A percentile compares a stretch with the other conserved stretches of the same genome.
phyloP scores from a whole-genome alignment of 2,888 invertebrate genomes.

The Cantharis lateralis region DNA sequence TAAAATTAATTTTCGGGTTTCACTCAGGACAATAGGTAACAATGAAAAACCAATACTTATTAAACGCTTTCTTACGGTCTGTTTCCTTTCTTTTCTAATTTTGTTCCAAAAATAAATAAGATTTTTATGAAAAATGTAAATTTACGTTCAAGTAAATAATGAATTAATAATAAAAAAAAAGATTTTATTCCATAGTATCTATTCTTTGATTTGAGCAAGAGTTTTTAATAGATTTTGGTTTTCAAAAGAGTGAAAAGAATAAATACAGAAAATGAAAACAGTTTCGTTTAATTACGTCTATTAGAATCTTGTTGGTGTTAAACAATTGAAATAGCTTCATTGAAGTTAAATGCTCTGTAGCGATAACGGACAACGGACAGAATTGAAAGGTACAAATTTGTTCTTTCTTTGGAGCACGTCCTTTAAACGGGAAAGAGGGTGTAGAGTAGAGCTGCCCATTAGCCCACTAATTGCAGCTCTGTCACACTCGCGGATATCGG shows the following conservation, averaged over 20 bases:
- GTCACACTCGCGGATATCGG: conserved; percentile 52
- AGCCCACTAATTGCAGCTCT: conserved; percentile 52
- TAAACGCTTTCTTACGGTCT: neutral
- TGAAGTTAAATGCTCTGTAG: conserved; percentile 30
- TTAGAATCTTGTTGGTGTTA: conserved; percentile 7
- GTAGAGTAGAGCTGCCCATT: conserved; percentile 47
- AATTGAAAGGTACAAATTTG: conserved; percentile 39
- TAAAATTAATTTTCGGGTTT: neutral
- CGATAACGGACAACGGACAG: conserved; percentile 31
- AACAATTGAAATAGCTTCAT: conserved; percentile 25
- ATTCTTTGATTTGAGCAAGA: no score
- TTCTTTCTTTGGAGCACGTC: conserved; percentile 38
- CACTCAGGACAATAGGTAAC: neutral
- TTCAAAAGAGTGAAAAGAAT: neutral
- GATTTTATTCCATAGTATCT: no score
- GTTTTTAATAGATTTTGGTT: neutral
- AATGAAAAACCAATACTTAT: neutral
- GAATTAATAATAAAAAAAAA: no score
- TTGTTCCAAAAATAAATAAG: no score
- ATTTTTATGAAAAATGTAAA: no score
- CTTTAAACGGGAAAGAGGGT: conserved; percentile 42
- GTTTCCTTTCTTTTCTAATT: no score
- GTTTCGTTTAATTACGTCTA: neutral
- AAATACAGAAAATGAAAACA: neutral
- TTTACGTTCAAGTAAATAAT: no score